Percentiles rank a stretch among this genome's conserved stretches.
phyloP scores from a whole-genome alignment of 2,797 vertebrate species.

The Coreius guichenoti region DNA sequence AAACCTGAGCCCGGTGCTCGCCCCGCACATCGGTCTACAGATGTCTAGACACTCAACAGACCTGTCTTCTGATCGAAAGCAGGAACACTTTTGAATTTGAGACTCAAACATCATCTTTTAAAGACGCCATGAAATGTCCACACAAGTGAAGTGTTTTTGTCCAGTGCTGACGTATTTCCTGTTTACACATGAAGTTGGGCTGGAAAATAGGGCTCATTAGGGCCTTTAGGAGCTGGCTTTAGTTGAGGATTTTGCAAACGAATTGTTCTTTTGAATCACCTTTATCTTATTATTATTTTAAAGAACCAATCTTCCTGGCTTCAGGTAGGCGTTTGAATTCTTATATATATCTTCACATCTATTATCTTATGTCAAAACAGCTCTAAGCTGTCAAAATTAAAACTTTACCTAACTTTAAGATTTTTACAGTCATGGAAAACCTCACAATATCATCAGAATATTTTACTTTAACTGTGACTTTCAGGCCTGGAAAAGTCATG shows the following conservation, averaged over 20 bases:
- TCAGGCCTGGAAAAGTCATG: background rate
- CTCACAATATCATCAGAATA: background rate
- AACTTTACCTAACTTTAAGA: background rate
- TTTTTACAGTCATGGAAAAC: background rate
- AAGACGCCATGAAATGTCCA: background rate
- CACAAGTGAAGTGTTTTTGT: background rate
- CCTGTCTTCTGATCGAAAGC: conserved; percentile 26
- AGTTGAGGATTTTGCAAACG: background rate
- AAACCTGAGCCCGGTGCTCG: conserved; percentile 51
- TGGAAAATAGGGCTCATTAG: background rate
- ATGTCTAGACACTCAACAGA: conserved; percentile 52
- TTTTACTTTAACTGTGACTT: background rate
- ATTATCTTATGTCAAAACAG: background rate
- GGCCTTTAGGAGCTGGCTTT: background rate
- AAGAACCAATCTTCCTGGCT: background rate
- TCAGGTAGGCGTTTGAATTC: background rate
- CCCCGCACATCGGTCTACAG: conserved; percentile 20
- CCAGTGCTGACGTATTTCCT: background rate
- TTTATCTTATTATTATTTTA: background rate
- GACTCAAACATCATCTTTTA: background rate
- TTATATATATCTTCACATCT: background rate
- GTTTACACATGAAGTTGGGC: background rate
- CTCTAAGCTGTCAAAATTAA: background rate
- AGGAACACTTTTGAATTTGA: background rate
- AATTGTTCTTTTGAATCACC: background rate